Conservation (phyloP, 2,797 vertebrate genomes). For the Catamblyrhynchus diadema region DNA sequence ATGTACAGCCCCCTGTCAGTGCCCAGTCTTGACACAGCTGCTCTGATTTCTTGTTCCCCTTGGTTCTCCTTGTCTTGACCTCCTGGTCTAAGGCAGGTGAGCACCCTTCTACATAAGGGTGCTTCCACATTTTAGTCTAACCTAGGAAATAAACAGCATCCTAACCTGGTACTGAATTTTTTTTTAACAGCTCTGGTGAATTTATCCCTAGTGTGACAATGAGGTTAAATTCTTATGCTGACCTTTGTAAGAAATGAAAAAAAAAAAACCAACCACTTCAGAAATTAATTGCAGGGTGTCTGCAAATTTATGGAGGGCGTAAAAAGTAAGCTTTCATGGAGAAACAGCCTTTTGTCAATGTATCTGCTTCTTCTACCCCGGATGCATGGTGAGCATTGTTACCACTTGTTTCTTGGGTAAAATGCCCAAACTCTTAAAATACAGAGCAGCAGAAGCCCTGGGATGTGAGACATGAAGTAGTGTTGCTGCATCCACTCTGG, state of each 20-base stretch:
- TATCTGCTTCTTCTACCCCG: background rate
- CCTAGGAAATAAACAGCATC: background rate
- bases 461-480: background rate
- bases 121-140: background rate
- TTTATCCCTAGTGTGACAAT: background rate
- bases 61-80: background rate
- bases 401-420: background rate
- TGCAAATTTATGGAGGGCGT: background rate
- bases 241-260: background rate
- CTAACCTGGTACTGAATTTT: background rate
- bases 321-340: background rate
- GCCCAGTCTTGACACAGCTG: background rate
- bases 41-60: background rate
- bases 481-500: background rate
- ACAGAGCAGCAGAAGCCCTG: background rate
- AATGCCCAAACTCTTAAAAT: background rate
- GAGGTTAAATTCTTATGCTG: background rate
- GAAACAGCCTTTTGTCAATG: background rate
- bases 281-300: background rate
- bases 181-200: background rate
- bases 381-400: background rate
- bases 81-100: background rate
- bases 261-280: background rate
- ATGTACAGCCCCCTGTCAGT: background rate
- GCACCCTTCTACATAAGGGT: background rate